Evolutionary conservation across 2,888 invertebrate genomes (phyloP), one percentile per base, ranked within the genome.

Genomic region (Lithophane semibrunnea): DNA sequence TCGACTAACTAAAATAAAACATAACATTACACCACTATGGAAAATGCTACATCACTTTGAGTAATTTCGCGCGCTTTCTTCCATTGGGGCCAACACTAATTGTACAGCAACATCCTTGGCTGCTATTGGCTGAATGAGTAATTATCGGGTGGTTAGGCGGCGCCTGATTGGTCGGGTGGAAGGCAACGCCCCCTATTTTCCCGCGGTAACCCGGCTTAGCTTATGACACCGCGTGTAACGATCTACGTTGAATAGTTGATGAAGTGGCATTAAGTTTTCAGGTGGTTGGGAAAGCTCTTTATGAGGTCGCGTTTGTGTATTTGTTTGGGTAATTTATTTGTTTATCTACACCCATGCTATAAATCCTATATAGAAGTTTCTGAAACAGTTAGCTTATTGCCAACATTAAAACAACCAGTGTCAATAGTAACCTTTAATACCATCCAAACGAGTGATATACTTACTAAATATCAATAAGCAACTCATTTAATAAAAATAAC

Each of bases 211-310:
- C 73, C 74, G 73, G 81, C 82, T 70, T 75, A 79, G 86, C 92
- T 93, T 93, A 93, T 93, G 92, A 90, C 93, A 94, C 89, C 82
- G 85, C 82, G 81, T 91, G 93, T 94, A 95, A 94, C 93, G 90
- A 89, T 91, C 90, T 88, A 77, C 86, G 88, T 75, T 95, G 93
- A 94, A 95, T 95, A 89, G 86, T 93, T 96, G 92, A 96, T 94
- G 94, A 93, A 93, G 92, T 92, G 92, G 92, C 93, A 95, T 95
- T 95, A 95, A 83, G 74, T 80, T 86, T 86, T 87, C 86, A 87
- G 86, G 83, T 83, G 81, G 73, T 81, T 81, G 49, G 42, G 52
- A 78, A 86, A 85, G 88, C 64, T 82, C 82, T 91, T 91, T 87
- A 56, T 42, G 1, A 56, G 58, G 88, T 82, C 80, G 49, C 24